Evolutionary conservation across 2,888 invertebrate species (phyloP).

Genomic region (Disparrhopalites patrizii): DNA sequence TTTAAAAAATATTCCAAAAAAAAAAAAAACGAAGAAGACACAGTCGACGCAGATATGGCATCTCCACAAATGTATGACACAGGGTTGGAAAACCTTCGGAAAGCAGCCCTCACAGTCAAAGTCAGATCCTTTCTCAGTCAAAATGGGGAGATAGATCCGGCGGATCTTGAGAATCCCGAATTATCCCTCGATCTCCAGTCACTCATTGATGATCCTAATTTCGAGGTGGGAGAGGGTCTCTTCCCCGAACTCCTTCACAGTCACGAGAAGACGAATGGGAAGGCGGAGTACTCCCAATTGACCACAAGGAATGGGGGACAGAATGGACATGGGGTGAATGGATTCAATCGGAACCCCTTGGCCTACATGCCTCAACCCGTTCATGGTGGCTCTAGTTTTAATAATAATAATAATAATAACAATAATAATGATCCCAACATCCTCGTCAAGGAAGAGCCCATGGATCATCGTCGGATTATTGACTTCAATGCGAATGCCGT

Average conservation of each 20-base stretch:
- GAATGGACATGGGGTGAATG: conserved; percentile 31
- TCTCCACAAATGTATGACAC: conserved; percentile 83
- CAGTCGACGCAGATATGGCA: conserved; percentile 59
- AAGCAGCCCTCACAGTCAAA: conserved; percentile 52
- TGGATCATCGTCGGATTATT: conserved; percentile 56
- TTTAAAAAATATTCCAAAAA: conserved; percentile 1
- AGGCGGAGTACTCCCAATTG: conserved; percentile 38
- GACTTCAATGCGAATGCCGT: conserved; percentile 60
- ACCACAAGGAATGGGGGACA: conserved; percentile 46
- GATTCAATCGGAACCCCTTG: conserved; percentile 66
- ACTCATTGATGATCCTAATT: conserved; percentile 84
- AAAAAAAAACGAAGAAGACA: not conserved
- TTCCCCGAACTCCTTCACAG: conserved; percentile 74
- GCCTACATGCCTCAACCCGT: conserved; percentile 92
- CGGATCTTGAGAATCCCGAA: conserved; percentile 86
- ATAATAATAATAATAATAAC: conserved; percentile 26
- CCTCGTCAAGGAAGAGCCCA: conserved; percentile 70
- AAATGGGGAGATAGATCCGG: conserved; percentile 63
- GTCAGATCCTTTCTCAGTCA: conserved; percentile 48
- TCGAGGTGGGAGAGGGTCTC: conserved; percentile 68
- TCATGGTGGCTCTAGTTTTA: conserved; percentile 65
- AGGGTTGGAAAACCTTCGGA: conserved; percentile 61
- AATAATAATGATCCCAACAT: conserved; percentile 28
- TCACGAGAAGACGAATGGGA: conserved; percentile 22
- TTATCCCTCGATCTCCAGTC: conserved; percentile 87